phyloP scores from a whole-genome alignment of 2,113 vertebrate species.

The Alligator sinensis region DNA sequence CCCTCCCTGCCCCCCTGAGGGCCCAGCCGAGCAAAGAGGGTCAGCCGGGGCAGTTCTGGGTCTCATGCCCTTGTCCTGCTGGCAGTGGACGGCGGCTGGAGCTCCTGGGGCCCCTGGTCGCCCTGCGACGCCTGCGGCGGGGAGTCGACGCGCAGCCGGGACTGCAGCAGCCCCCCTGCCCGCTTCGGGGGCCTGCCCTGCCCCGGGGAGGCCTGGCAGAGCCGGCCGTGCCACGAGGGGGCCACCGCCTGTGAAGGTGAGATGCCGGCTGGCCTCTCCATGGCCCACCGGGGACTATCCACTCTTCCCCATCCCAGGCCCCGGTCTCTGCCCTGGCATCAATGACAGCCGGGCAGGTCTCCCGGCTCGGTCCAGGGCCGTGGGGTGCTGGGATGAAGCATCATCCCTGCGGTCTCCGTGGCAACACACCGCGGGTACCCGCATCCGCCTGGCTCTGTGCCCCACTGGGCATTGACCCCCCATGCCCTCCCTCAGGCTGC shows the following conservation, averaged over 20 bases:
- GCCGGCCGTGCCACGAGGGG: conserved; percentile 80
- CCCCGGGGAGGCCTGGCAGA: conserved; percentile 81
- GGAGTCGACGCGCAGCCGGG: conserved; percentile 75
- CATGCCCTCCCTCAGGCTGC: conserved; percentile 78
- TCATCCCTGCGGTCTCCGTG: too few species aligned
- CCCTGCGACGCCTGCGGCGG: conserved; percentile 81
- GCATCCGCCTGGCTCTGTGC: too few species aligned
- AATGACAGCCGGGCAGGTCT: too few species aligned
- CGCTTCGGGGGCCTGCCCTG: conserved; percentile 86
- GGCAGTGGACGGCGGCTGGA: conserved; percentile 86
- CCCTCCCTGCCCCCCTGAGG: too few species aligned
- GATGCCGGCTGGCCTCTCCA: background rate
- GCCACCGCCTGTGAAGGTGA: conserved; percentile 82
- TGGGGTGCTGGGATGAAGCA: too few species aligned
- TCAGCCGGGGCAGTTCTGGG: background rate
- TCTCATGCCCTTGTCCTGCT: background rate
- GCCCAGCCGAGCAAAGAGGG: too few species aligned
- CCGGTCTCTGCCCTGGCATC: too few species aligned
- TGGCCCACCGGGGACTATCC: background rate
- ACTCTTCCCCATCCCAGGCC: background rate
- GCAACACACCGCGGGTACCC: too few species aligned
- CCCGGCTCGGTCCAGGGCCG: background rate
- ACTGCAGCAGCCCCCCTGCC: conserved; percentile 82
- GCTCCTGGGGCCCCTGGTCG: conserved; percentile 85
- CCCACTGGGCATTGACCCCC: background rate